Evolutionary conservation across 2,888 invertebrate species (phyloP), one percentile per base, ranked within the genome.

Genomic region (Gymnosoma rotundatum): DNA sequence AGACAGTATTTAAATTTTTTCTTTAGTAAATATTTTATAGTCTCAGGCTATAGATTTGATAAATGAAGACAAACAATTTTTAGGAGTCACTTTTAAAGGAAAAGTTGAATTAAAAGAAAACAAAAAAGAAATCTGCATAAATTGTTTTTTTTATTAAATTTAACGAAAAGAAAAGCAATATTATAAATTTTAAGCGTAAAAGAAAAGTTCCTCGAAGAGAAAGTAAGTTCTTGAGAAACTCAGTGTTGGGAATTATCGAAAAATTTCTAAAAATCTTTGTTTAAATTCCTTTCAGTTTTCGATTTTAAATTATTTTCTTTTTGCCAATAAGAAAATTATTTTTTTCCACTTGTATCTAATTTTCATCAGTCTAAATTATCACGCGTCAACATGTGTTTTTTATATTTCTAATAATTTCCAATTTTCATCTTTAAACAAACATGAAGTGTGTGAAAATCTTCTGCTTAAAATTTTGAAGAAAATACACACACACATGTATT

Each of bases 311-410:
- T n/a, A n/a, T n/a, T n/a, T 36, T 50, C 50, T 32, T 50, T 16
- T 42, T 25, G 21, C 18, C 6, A 69, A 69, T 42, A 10, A 10
- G 6, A 58, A 12, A 60, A 36, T 10, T 48, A 0, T 32, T n/a
- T 18, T 54, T 52, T 54, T n/a, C n/a, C 45, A 14, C 12, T 38
- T 48, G 12, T 70, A 16, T 1, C 63, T 48, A 5, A 6, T 32
- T 73, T 50, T 54, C 38, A 8, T 63, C 32, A 48, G 14, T 56
- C 56, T 45, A 81, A 81, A 74, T 78, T 81, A 84, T 81, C 84
- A 74, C 70, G 73, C 78, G 73, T 81, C 81, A 81, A 81, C 74
- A 84, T 84, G 78, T 81, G 84, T 74, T 78, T 60, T 69, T 63
- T 56, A 63, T 64, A 52, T n/a, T 2, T 54, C 21, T 54, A 61